Percentiles rank a stretch among this genome's conserved stretches.
These are phyloP conservation scores for Theretra japonica DNA, from an alignment of 2,888 invertebrate genomes.

Conservation along the genomic window DNA sequence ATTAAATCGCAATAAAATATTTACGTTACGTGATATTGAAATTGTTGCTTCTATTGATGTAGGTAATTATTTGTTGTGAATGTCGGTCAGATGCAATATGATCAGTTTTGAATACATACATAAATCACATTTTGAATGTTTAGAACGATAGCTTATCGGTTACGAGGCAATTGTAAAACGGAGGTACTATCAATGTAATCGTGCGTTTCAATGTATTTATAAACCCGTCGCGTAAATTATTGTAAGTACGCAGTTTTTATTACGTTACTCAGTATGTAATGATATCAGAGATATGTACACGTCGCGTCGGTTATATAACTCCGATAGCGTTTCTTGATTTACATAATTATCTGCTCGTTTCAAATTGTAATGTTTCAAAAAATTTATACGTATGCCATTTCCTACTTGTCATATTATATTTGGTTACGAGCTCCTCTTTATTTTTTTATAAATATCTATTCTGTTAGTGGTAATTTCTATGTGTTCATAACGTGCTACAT, in stretches of 20 bases:
- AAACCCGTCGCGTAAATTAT: background rate
- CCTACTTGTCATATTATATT: background rate
- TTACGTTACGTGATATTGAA: background rate
- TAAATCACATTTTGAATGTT: background rate
- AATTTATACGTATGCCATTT: background rate
- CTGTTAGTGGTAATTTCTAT: background rate
- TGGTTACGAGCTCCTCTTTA: background rate
- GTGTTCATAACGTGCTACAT: background rate
- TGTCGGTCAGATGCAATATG: background rate
- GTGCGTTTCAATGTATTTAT: background rate
- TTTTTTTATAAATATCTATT: background rate
- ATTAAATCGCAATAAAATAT: constrained; percentile 9
- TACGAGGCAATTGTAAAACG: background rate
- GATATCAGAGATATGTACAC: background rate
- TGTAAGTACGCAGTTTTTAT: background rate
- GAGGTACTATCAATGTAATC: background rate
- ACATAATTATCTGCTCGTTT: constrained; percentile 24
- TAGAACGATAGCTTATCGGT: background rate
- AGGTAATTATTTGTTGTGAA: background rate
- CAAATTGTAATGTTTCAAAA: constrained; percentile 10
- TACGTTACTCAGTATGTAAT: constrained; percentile 7
- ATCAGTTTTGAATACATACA: background rate
- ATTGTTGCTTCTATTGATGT: background rate
- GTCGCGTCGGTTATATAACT: constrained; percentile 21
- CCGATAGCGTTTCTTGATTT: constrained; percentile 30